A percentile compares a stretch with the other conserved stretches of the same genome.
Conservation (phyloP, 2,113 vertebrate genomes). For the Zosterops lateralis region DNA sequence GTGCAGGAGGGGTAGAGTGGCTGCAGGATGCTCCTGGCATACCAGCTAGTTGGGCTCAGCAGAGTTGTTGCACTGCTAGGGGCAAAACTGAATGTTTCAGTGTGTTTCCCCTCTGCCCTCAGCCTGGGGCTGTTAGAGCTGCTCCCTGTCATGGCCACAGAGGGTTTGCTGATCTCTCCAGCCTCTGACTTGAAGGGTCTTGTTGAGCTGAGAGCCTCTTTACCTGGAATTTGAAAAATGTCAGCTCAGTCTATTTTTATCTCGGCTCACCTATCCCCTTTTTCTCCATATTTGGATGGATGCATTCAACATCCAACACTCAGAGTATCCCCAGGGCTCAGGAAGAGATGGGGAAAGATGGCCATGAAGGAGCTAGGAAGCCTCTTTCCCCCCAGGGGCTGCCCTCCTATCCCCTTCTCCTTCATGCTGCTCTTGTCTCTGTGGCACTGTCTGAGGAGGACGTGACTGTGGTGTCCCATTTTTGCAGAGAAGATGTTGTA, state of each 20-base stretch:
- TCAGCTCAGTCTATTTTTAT: background rate
- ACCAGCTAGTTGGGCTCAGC: fast-evolving
- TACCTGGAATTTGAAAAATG: background rate
- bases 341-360: background rate
- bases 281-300: background rate
- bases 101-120: background rate
- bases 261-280: fast-evolving
- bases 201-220: background rate
- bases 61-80: background rate
- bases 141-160: fast-evolving
- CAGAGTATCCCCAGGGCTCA: background rate
- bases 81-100: fast-evolving
- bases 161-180: background rate
- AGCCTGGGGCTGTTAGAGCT: background rate
- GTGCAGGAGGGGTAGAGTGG: fast-evolving
- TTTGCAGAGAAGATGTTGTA: background rate
- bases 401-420: background rate
- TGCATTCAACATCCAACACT: background rate
- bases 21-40: background rate
- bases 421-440: background rate
- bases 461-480: background rate
- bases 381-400: background rate
- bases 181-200: background rate
- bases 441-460: background rate
- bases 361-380: background rate